These are phyloP conservation scores for Leptopilina myrica DNA, from an alignment of 2,888 invertebrate genomes.

Conservation along the genomic window DNA sequence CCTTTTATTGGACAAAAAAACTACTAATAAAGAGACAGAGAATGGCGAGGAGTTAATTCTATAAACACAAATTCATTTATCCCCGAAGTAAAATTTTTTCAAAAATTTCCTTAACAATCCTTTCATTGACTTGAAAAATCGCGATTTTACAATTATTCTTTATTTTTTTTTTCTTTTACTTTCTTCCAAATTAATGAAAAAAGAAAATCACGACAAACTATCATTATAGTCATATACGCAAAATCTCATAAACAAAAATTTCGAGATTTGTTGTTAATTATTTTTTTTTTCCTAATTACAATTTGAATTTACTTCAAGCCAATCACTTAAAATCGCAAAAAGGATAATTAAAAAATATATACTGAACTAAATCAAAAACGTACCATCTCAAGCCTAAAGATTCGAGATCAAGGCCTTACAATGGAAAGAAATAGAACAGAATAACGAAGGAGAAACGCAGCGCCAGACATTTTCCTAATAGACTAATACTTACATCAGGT, in stretches of 20 bases:
- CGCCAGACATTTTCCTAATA: constrained; percentile 40
- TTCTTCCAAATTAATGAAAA: neutral
- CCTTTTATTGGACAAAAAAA: constrained; percentile 36
- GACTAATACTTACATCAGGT: constrained; percentile 41
- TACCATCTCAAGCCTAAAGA: constrained; percentile 26
- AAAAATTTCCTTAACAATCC: neutral
- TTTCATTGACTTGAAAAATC: neutral
- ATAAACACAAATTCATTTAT: constrained; percentile 3
- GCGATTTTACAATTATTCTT: constrained; percentile 18
- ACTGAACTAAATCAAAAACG: constrained; percentile 12
- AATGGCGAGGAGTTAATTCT: constrained; percentile 6
- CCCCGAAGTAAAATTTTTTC: neutral
- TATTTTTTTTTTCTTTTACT: too few relatives aligned
- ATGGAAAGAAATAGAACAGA: constrained; percentile 27
- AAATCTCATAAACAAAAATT: constrained; percentile 7
- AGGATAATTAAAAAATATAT: constrained; percentile 19
- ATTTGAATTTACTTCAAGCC: constrained; percentile 25
- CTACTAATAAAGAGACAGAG: constrained; percentile 29
- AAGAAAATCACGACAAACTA: constrained; percentile 2
- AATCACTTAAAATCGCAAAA: constrained; percentile 20
- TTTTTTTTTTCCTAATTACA: constrained; percentile 3
- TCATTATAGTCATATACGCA: constrained; percentile 14
- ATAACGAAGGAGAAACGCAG: constrained; percentile 31
- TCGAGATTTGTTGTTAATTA: neutral
- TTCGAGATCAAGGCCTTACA: constrained; percentile 27